phyloP scores from a whole-genome alignment of 92 coral and sea anemone genomes.

The Umimayanthus kanabou region DNA sequence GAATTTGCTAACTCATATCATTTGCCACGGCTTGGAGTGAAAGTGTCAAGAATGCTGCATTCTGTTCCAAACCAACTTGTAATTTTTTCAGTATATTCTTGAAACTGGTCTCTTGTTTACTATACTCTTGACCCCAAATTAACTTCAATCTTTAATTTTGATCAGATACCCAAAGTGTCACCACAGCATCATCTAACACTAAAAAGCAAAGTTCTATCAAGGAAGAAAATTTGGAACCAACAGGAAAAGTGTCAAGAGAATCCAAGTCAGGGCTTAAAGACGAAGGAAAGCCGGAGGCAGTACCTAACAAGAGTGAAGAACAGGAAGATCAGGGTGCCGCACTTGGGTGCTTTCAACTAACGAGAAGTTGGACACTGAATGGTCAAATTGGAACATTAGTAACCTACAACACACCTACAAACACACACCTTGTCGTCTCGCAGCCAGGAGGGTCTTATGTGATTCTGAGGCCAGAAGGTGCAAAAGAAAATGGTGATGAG shows the following conservation, averaged over 20 bases:
- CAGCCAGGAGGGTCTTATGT: constrained; percentile 92
- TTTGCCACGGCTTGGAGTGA: no score
- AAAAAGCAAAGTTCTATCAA: constrained; percentile 26
- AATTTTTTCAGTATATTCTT: no score
- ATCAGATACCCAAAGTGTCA: background rate
- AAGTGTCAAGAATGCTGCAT: no score
- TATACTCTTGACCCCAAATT: no score
- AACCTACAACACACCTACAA: constrained; percentile 56
- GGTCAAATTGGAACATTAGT: constrained; percentile 88
- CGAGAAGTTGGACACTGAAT: constrained; percentile 69
- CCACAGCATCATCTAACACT: background rate
- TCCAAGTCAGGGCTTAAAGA: constrained; percentile 8
- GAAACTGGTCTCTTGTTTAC: no score
- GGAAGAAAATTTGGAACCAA: constrained; percentile 14
- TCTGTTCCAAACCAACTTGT: no score
- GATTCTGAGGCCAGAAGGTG: constrained; percentile 63
- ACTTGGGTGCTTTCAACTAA: constrained; percentile 52
- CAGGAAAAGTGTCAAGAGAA: constrained; percentile 17
- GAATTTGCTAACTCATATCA: no score
- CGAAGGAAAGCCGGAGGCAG: background rate
- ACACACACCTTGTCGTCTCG: constrained; percentile 81
- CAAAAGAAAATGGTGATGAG: constrained; percentile 39
- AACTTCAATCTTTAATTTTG: background rate
- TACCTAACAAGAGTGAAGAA: background rate
- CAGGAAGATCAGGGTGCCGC: background rate